A percentile compares a stretch with the other conserved stretches of the same genome.
These are phyloP conservation scores for Agriopis leucophaearia DNA, from an alignment of 2,888 invertebrate genomes.

Conservation along the genomic window DNA sequence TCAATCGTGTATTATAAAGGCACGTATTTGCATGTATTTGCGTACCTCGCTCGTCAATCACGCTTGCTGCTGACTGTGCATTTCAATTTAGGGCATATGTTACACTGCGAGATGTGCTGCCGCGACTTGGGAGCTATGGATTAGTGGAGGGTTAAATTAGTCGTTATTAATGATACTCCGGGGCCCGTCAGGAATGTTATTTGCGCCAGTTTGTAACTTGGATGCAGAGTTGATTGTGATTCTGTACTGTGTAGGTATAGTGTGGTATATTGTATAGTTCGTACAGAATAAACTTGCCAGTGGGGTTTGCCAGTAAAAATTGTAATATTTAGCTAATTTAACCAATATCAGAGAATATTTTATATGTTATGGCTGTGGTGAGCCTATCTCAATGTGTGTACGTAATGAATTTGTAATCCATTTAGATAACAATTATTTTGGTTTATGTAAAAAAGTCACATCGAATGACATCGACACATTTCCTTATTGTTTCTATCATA, in stretches of 20 bases:
- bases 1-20: slow-evolving; percentile 63
- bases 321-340: too few species aligned
- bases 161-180: slow-evolving; percentile 40
- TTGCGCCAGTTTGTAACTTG: slow-evolving; percentile 27
- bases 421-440: too few species aligned
- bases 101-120: slow-evolving; percentile 49
- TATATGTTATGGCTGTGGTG: too few species aligned
- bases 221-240: slow-evolving; percentile 25
- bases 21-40: slow-evolving; percentile 67
- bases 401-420: too few species aligned
- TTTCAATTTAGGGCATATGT: slow-evolving; percentile 73
- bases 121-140: slow-evolving; percentile 22
- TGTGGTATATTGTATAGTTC: background rate
- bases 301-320: background rate
- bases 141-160: slow-evolving; percentile 35
- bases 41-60: slow-evolving; percentile 84
- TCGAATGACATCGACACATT: too few species aligned
- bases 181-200: slow-evolving; percentile 25
- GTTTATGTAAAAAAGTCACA: too few species aligned
- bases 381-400: too few species aligned
- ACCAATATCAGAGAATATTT: too few species aligned
- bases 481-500: too few species aligned
- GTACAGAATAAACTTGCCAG: background rate
- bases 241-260: background rate
- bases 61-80: slow-evolving; percentile 81